These are phyloP conservation scores for Mus minutoides DNA, from an alignment of 2,797 vertebrate species.

Conservation along the genomic window DNA sequence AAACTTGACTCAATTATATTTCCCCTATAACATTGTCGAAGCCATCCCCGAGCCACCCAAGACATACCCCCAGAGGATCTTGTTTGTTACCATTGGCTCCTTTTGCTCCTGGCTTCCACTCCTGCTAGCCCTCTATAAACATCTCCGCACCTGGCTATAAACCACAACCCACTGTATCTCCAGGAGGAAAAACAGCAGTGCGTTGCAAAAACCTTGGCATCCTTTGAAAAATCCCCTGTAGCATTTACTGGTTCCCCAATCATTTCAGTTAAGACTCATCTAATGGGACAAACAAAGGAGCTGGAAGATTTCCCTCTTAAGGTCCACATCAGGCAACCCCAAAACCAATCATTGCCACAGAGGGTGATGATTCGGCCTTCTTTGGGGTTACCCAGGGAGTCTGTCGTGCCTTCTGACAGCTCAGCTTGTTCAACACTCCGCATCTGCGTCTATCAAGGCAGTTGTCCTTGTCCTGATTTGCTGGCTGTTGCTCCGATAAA, in stretches of 20 bases:
- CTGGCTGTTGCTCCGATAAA: background rate
- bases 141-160: constrained; percentile 37
- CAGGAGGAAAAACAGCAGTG: constrained; percentile 64
- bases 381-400: background rate
- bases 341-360: background rate
- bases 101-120: constrained; percentile 5
- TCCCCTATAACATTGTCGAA: background rate
- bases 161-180: background rate
- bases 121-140: constrained; percentile 25
- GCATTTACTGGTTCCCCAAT: constrained; percentile 59
- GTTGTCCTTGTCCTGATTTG: background rate
- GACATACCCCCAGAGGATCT: background rate
- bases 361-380: accelerated
- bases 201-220: constrained; percentile 76
- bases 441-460: background rate
- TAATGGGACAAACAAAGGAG: background rate
- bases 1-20: background rate
- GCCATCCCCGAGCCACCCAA: background rate
- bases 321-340: background rate
- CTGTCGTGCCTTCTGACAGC: background rate
- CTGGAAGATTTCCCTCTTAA: background rate
- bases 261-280: constrained; percentile 52
- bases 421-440: background rate
- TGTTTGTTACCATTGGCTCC: accelerated
- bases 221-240: constrained; percentile 43